phyloP scores from a whole-genome alignment of 2,888 invertebrate species.

The Tenthredo scrophulariae region DNA sequence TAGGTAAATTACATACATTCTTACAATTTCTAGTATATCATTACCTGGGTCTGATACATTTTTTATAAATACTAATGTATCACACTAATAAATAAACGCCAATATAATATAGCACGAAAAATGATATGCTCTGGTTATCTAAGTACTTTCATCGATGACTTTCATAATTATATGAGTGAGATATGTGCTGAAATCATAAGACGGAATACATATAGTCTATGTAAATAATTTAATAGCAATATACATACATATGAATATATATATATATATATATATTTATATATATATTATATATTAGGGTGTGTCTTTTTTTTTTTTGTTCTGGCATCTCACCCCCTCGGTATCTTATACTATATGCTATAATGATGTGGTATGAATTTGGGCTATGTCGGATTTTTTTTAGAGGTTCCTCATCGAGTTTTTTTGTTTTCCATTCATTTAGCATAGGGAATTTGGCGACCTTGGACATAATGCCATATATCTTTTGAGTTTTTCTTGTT shows the following conservation, averaged over 20 bases:
- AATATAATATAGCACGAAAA: conserved; percentile 37
- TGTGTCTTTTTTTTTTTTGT: no score
- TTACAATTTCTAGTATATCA: conserved; percentile 60
- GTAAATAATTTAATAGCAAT: conserved; percentile 60
- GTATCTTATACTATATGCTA: no score
- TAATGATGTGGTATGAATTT: no score
- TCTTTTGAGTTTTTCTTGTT: no score
- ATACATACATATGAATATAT: conserved; percentile 76
- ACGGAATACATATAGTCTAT: conserved; percentile 30
- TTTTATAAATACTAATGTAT: conserved; percentile 38
- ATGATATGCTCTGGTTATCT: conserved; percentile 32
- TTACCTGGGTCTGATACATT: conserved; percentile 37
- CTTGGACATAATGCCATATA: no score
- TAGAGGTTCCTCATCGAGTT: no score
- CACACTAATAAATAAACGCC: conserved; percentile 36
- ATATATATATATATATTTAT: conserved; percentile 58
- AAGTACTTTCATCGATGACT: conserved; percentile 50
- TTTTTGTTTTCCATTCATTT: no score
- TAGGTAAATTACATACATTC: conserved; percentile 70
- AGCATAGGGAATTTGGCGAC: no score
- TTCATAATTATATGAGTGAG: conserved; percentile 30
- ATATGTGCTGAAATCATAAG: conserved; percentile 41
- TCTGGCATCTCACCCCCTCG: no score
- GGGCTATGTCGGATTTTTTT: no score
- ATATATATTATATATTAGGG: conserved; percentile 58